These are phyloP conservation scores for Eulithis prunata DNA, from an alignment of 2,888 invertebrate species.

Conservation along the genomic window DNA sequence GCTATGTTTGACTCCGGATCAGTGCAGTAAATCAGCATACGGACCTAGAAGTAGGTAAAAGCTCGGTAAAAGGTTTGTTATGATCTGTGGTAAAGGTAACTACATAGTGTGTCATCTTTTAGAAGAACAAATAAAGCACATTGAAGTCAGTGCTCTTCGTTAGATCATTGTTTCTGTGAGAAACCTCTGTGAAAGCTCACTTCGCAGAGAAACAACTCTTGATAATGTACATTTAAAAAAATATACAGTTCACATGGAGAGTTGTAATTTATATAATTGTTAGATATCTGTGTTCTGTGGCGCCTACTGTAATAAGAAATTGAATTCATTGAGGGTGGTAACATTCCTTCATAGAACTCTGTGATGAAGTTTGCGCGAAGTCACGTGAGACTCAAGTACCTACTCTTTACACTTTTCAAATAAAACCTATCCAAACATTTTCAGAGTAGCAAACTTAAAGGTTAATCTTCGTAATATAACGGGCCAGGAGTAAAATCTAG, in stretches of 20 bases:
- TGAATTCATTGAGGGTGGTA: too few species aligned
- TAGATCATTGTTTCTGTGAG: constrained; percentile 75
- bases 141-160: constrained; percentile 56
- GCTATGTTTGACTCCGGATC: too few species aligned
- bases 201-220: constrained; percentile 62
- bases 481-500: too few species aligned
- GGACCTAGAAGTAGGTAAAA: too few species aligned
- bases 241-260: constrained; percentile 52
- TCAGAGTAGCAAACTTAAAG: too few species aligned
- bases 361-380: too few species aligned
- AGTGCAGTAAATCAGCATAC: too few species aligned
- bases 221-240: constrained; percentile 57
- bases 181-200: constrained; percentile 78
- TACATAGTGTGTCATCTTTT: constrained; percentile 9
- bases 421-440: too few species aligned
- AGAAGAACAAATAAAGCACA: constrained; percentile 36
- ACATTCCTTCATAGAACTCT: too few species aligned
- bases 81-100: neutral
- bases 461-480: too few species aligned
- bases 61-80: neutral
- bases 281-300: constrained; percentile 44
- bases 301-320: constrained; percentile 17
- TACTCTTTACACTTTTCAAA: too few species aligned
- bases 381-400: too few species aligned
- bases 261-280: constrained; percentile 55